Evolutionary conservation across 1,140 invertebrate genomes (phyloP), one percentile per base, ranked within the genome.

Genomic region (Megalopta genalis): DNA sequence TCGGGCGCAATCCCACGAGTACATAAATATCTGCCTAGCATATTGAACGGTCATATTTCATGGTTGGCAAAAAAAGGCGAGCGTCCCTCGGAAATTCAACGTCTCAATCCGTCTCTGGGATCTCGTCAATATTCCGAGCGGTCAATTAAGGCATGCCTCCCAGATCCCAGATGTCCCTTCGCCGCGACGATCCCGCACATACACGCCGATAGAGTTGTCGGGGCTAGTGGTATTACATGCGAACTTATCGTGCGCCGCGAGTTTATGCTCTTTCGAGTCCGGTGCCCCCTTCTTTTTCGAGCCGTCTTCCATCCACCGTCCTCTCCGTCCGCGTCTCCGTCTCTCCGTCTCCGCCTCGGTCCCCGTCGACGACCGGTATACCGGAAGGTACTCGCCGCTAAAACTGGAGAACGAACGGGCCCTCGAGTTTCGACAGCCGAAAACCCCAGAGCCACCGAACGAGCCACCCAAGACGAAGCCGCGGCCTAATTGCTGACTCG

Each of bases 101-200:
- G 86, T 88, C 86, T 90, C 87, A 91, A 89, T 91, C 86, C 86
- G 87, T 89, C 86, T 84, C 82, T 84, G 72, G 74, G 81, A 81
- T 80, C 85, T 88, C 85, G 85, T 87, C 87, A 81, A 89, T 89
- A 89, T 88, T 84, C 87, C 81, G 86, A 88, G 68, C 86, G 85
- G 86, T 90, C 81, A 90, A 88, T 90, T 88, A 90, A 89, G 82
- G 74, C 87, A 86, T 87, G 84, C 85, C 79, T 87, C 84, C 85
- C 87, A 90, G 88, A 88, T 87, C 84, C 85, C 87, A 90, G 88
- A 88, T 90, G 88, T 86, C 85, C 77, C 64, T 65, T 32, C n/a
- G 16, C 49, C 54, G 12, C 49, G 12, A 6, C 49, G 75, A 76
- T 77, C 77, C 75, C 23, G 77, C 62, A 46, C 75, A 62, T 71